These are phyloP conservation scores for Euproctis similis DNA, from an alignment of 2,888 invertebrate species.

Conservation along the genomic window DNA sequence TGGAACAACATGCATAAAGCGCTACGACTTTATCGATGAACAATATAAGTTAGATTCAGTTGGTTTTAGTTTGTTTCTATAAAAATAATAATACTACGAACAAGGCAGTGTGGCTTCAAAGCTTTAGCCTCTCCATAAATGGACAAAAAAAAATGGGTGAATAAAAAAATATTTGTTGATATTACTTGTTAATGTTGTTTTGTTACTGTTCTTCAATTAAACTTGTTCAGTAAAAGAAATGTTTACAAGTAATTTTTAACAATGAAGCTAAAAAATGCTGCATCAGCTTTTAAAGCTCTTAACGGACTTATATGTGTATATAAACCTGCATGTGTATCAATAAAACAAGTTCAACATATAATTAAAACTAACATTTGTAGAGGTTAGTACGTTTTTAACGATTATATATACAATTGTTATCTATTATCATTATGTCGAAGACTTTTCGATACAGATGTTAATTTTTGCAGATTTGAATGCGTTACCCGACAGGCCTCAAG, in stretches of 20 bases:
- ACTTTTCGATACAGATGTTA: neutral
- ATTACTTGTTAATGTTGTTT: no score
- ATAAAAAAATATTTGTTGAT: no score
- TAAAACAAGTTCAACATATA: constrained; percentile 70
- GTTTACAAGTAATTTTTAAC: constrained; percentile 38
- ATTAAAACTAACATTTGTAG: constrained; percentile 79
- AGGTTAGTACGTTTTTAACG: constrained; percentile 67
- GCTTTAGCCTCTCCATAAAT: no score
- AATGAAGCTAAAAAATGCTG: constrained; percentile 66
- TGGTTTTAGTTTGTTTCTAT: no score
- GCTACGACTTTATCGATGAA: no score
- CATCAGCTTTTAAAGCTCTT: constrained; percentile 78
- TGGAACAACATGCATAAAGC: no score
- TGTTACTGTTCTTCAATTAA: no score
- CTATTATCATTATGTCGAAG: neutral
- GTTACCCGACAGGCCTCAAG: constrained; percentile 77
- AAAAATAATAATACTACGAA: no score
- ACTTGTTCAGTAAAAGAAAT: no score
- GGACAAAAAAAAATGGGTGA: no score
- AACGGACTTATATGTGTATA: constrained; percentile 87
- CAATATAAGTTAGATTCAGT: no score
- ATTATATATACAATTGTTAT: neutral
- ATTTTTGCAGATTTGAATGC: constrained; percentile 80
- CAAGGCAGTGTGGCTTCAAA: no score
- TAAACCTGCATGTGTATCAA: constrained; percentile 80